Percentiles rank a stretch among this genome's conserved stretches.
These are phyloP conservation scores for Panopea generosa DNA, from an alignment of 2,888 invertebrate genomes.

Conservation along the genomic window DNA sequence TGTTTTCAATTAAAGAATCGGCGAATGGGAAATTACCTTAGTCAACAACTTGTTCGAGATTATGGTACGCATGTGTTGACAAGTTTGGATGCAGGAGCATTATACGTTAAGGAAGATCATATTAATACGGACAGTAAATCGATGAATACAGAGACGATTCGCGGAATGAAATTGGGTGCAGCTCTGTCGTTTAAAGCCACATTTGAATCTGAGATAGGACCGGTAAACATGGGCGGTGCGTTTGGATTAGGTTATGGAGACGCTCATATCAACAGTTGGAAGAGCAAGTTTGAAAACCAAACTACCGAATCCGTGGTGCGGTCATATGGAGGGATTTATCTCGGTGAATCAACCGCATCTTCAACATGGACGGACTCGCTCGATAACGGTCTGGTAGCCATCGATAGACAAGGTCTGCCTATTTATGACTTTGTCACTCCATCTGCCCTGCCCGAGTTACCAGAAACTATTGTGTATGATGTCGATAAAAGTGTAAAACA, in stretches of 20 bases:
- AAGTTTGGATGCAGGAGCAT: constrained; percentile 35
- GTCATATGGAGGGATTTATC: neutral
- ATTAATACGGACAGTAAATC: constrained; percentile 7
- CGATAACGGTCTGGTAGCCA: constrained; percentile 46
- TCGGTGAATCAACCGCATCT: neutral
- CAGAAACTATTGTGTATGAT: constrained; percentile 27
- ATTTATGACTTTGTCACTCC: constrained; percentile 38
- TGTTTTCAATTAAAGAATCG: constrained; percentile 27
- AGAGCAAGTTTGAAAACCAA: too few species aligned
- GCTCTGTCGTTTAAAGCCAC: constrained; percentile 14
- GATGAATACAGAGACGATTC: constrained; percentile 5
- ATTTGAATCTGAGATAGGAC: constrained; percentile 12
- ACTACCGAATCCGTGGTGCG: too few species aligned
- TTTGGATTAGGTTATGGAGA: neutral
- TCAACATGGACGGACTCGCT: constrained; percentile 40
- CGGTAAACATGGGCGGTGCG: constrained; percentile 1
- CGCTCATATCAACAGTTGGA: too few species aligned
- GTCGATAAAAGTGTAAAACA: constrained; percentile 16
- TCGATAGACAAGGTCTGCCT: constrained; percentile 50
- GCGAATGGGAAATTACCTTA: constrained; percentile 21
- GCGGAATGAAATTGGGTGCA: constrained; percentile 3
- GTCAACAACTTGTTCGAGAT: constrained; percentile 55
- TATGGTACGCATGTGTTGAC: constrained; percentile 59
- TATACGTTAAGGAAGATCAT: constrained; percentile 38
- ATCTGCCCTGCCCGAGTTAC: constrained; percentile 45